These are phyloP conservation scores for Zophobas morio DNA, from an alignment of 1,140 invertebrate genomes.

Conservation along the genomic window DNA sequence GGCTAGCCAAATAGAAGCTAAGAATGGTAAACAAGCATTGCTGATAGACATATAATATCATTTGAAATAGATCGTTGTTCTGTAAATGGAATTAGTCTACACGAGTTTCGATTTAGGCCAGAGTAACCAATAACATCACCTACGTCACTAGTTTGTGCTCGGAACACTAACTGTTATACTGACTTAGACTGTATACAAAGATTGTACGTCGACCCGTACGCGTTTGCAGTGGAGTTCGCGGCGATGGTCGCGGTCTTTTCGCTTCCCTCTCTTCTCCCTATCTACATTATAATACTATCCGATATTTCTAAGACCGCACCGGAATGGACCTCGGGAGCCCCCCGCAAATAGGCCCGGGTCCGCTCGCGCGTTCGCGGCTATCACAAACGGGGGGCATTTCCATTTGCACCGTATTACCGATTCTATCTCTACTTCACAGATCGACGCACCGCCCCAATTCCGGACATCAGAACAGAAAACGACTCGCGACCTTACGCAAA, in stretches of 20 bases:
- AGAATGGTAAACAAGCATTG: slow-evolving; percentile 66
- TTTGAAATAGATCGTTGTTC: slow-evolving; percentile 68
- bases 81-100: slow-evolving; percentile 68
- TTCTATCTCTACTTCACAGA: neutral
- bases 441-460: neutral
- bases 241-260: slow-evolving; percentile 32
- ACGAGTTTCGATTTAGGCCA: slow-evolving; percentile 68
- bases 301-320: slow-evolving; percentile 19
- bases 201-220: slow-evolving; percentile 50
- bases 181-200: slow-evolving; percentile 42
- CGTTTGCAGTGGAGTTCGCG: slow-evolving; percentile 43
- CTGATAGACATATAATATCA: slow-evolving; percentile 66
- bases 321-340: slow-evolving; percentile 44
- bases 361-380: slow-evolving; percentile 45
- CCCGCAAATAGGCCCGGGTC: slow-evolving; percentile 50
- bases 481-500: neutral
- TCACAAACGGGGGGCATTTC: slow-evolving; percentile 49
- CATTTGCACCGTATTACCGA: neutral
- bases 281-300: neutral
- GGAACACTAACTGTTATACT: slow-evolving; percentile 53
- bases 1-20: slow-evolving; percentile 66
- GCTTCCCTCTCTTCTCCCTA: neutral
- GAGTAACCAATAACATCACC: slow-evolving; percentile 63
- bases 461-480: neutral
- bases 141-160: slow-evolving; percentile 63